Evolutionary conservation across 2,888 invertebrate species (phyloP).

Genomic region (Creontiades dilutus): DNA sequence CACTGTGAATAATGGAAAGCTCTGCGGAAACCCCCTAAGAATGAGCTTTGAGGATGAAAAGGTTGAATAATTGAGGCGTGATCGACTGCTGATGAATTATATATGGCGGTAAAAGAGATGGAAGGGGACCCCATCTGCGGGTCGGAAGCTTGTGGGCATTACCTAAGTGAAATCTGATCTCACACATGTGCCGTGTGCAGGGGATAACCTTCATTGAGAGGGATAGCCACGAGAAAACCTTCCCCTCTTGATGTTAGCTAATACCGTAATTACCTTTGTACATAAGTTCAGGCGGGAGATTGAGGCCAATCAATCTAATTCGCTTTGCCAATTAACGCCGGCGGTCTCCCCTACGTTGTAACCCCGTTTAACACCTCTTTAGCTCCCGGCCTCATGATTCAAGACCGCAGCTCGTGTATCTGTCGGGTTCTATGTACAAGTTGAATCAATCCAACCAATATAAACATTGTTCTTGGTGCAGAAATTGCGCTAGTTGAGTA

Average conservation of each 20-base stretch:
- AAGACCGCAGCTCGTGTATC: background rate
- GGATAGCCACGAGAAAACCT: background rate
- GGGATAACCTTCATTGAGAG: background rate
- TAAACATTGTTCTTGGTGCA: too few species aligned
- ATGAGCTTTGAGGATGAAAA: conserved; percentile 68
- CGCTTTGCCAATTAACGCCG: conserved; percentile 7
- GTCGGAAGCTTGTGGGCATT: conserved; percentile 66
- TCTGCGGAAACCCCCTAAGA: conserved; percentile 46
- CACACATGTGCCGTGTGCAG: conserved; percentile 53
- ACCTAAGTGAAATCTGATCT: conserved; percentile 70
- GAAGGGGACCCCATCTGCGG: conserved; percentile 58
- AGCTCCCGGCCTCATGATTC: background rate
- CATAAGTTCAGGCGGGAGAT: conserved; percentile 19
- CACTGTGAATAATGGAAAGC: conserved; percentile 43
- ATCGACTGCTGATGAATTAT: conserved; percentile 68
- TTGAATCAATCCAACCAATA: background rate
- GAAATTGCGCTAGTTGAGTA: too few species aligned
- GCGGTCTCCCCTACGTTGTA: background rate
- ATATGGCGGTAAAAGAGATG: conserved; percentile 59
- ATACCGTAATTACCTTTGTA: conserved; percentile 32
- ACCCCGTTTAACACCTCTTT: conserved; percentile 39
- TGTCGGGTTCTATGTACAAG: background rate
- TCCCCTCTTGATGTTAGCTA: background rate
- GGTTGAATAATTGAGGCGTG: conserved; percentile 62
- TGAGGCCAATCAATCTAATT: conserved; percentile 33